Conservation (phyloP, 2,888 invertebrate species). For the Erynnis tages region DNA sequence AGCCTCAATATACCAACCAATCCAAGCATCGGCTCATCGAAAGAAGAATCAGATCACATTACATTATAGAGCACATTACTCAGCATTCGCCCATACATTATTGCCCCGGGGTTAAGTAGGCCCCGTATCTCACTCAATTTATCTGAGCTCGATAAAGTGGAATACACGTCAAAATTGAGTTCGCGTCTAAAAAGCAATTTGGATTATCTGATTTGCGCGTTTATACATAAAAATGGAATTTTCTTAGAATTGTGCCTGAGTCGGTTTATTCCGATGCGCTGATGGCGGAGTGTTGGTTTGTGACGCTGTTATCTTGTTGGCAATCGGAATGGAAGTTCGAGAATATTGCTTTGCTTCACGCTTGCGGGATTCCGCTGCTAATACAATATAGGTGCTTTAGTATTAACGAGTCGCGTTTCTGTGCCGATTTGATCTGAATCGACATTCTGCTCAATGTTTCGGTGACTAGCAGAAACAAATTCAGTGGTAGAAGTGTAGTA, state of each 20-base stretch:
- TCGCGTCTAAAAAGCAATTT: conserved; percentile 78
- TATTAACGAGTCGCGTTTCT: too few relatives aligned
- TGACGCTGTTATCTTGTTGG: too few relatives aligned
- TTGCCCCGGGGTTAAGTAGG: conserved; percentile 23
- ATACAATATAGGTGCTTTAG: too few relatives aligned
- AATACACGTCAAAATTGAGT: conserved; percentile 77
- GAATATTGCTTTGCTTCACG: too few relatives aligned
- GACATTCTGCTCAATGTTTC: too few relatives aligned
- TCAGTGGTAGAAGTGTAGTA: too few relatives aligned
- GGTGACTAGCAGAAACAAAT: too few relatives aligned
- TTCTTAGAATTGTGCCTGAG: conserved; percentile 29
- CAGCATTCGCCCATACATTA: conserved; percentile 27
- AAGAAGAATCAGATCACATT: conserved; percentile 20
- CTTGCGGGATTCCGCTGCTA: too few relatives aligned
- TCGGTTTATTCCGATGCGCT: conserved; percentile 15
- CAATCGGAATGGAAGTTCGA: too few relatives aligned
- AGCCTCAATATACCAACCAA: background rate
- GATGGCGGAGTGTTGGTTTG: too few relatives aligned
- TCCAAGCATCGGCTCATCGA: background rate
- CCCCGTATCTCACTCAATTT: conserved; percentile 69
- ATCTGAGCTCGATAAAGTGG: conserved; percentile 71
- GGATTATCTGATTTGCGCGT: conserved; percentile 77
- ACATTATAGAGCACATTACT: conserved; percentile 19
- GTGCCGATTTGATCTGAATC: too few relatives aligned
- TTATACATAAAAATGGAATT: conserved; percentile 52